Evolutionary conservation across 1,140 invertebrate genomes (phyloP).

Genomic region (Trinorchestia longiramus): DNA sequence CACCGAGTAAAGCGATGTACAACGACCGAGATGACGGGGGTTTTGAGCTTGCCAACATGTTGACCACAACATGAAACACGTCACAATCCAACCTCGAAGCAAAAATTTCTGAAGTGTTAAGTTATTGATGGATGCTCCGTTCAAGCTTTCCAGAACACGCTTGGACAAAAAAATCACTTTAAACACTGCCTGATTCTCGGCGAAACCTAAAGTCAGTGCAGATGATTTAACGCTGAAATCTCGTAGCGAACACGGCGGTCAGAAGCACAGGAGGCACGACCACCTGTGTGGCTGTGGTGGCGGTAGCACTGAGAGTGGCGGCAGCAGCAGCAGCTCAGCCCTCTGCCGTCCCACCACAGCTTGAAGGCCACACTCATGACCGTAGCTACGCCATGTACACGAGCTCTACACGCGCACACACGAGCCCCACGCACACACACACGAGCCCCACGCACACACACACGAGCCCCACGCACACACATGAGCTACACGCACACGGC

Average conservation of each 20-base stretch:
- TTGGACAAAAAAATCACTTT: not conserved
- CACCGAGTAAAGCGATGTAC: constrained; percentile 6
- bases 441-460: too few relatives aligned
- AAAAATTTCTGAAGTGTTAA: not conserved
- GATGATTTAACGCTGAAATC: not conserved
- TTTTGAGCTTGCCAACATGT: not conserved
- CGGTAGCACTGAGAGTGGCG: not conserved
- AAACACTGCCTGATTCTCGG: not conserved
- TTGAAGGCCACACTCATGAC: not conserved
- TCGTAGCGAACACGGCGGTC: not conserved
- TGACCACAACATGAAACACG: constrained; percentile 1
- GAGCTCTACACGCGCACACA: not conserved
- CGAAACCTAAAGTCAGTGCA: not conserved
- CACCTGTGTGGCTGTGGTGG: not conserved
- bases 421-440: too few relatives aligned
- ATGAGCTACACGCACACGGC: too few relatives aligned
- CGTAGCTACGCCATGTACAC: too few relatives aligned
- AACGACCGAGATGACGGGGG: not conserved
- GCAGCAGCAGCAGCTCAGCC: not conserved
- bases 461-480: too few relatives aligned
- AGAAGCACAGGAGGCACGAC: not conserved
- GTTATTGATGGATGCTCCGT: not conserved
- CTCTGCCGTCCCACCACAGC: not conserved
- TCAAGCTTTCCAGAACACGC: not conserved
- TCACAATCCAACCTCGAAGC: not conserved